Evolutionary conservation across 2,113 vertebrate genomes (phyloP).

Genomic region (Elaphurus davidianus): DNA sequence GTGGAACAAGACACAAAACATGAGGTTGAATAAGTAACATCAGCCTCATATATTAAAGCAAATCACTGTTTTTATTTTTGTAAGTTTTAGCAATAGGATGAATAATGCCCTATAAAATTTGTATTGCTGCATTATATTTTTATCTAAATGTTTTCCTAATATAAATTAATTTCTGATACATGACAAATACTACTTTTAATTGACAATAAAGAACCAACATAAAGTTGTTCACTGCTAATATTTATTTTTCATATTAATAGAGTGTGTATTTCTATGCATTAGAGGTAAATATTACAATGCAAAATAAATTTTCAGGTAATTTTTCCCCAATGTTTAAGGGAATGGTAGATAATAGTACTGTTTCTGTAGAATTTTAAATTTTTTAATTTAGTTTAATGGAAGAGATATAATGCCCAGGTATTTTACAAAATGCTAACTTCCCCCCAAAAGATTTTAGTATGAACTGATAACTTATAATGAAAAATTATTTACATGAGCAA

Average conservation of each 20-base stretch:
- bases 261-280: background rate
- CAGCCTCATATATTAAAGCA: background rate
- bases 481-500: background rate
- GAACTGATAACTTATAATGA: background rate
- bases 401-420: background rate
- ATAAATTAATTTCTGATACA: background rate
- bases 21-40: background rate
- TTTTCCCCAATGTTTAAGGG: background rate
- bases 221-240: background rate
- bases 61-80: background rate
- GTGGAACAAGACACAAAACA: background rate
- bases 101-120: background rate
- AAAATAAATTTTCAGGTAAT: background rate
- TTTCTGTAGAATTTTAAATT: background rate
- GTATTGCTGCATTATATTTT: background rate
- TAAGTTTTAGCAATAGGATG: background rate
- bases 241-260: background rate
- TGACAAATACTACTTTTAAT: background rate
- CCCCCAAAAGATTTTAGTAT: background rate
- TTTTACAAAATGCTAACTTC: background rate
- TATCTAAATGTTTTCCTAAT: background rate
- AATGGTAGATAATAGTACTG: background rate
- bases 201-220: background rate
- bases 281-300: background rate
- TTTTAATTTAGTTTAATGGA: background rate